phyloP scores from a whole-genome alignment of 2,113 vertebrate species.

The Pelvicachromis taeniatus region DNA sequence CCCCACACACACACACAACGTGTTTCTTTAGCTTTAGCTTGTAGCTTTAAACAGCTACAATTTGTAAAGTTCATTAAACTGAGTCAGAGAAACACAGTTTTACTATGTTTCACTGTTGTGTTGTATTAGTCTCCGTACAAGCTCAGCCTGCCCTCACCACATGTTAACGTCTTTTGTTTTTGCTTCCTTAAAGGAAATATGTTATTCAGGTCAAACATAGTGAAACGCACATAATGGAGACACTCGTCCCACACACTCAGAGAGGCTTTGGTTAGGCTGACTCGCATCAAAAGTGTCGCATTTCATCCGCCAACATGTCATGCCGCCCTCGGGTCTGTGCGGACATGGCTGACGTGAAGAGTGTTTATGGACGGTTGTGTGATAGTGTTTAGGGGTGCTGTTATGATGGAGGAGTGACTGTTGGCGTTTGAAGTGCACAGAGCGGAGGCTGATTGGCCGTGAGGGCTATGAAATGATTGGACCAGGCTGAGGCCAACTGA shows the following conservation, averaged over 20 bases:
- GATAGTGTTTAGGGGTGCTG: accelerated
- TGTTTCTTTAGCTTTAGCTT: background rate
- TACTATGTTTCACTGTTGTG: accelerated
- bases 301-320: background rate
- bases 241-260: no score
- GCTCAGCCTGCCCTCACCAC: accelerated
- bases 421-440: accelerated
- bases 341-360: background rate
- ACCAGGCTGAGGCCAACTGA: background rate
- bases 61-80: accelerated
- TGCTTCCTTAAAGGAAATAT: no score
- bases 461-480: background rate
- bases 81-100: accelerated
- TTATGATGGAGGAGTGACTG: background rate
- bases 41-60: background rate
- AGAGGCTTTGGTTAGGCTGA: background rate
- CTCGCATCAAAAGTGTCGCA: background rate
- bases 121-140: background rate
- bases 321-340: accelerated
- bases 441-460: background rate
- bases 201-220: no score
- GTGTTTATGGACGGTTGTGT: background rate
- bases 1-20: background rate
- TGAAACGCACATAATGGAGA: no score
- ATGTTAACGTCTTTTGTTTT: background rate